These are phyloP conservation scores for Temnopleurus reevesii DNA, from an alignment of 53 echinoderm and acorn worm genomes.

Conservation along the genomic window DNA sequence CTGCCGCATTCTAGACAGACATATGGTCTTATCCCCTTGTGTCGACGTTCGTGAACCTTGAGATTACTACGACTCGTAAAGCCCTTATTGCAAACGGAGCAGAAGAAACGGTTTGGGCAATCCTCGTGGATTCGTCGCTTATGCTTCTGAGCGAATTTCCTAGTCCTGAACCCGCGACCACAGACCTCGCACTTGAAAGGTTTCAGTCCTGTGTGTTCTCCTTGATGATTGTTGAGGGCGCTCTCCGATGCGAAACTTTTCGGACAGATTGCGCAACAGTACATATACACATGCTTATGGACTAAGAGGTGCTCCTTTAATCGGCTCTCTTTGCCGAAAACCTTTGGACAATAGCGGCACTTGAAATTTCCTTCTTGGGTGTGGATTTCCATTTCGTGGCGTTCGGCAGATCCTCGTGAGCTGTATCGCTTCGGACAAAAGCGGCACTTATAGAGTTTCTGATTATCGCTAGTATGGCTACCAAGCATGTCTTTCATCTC, in stretches of 20 bases:
- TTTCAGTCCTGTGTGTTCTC: conserved; percentile 46
- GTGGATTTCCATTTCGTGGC: conserved; percentile 26
- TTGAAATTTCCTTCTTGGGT: neutral
- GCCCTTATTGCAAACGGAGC: conserved; percentile 9
- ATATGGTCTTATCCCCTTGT: conserved; percentile 32
- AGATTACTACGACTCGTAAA: neutral
- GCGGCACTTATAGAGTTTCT: conserved; percentile 31
- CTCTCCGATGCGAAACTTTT: conserved; percentile 33
- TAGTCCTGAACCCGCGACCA: conserved; percentile 20
- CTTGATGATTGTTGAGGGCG: conserved; percentile 54
- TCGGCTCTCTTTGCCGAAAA: neutral
- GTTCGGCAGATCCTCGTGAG: too few species aligned
- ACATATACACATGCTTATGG: neutral
- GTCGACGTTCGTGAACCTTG: conserved; percentile 27
- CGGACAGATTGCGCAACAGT: conserved; percentile 29
- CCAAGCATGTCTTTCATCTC: conserved; percentile 32
- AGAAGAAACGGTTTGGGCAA: neutral
- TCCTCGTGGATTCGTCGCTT: conserved; percentile 10
- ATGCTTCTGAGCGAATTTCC: neutral
- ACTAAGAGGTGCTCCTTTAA: neutral
- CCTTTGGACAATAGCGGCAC: conserved; percentile 6
- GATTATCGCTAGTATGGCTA: neutral
- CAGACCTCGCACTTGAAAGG: conserved; percentile 45
- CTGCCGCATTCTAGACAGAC: conserved; percentile 45
- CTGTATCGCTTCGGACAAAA: conserved; percentile 19